Evolutionary conservation across 1,140 invertebrate species (phyloP).

Genomic region (Aphis gossypii): DNA sequence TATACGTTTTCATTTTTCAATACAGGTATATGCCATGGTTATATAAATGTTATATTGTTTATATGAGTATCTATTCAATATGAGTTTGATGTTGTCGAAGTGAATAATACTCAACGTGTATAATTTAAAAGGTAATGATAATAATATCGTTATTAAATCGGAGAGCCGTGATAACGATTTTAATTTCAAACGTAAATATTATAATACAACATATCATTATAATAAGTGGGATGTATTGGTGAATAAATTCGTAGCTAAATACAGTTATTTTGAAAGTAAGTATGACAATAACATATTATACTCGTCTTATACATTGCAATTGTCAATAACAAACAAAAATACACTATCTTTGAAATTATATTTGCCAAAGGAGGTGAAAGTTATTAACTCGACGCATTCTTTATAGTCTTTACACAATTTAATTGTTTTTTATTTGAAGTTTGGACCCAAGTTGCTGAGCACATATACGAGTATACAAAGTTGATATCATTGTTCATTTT

Average conservation of each 20-base stretch:
- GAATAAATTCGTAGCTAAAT: neutral
- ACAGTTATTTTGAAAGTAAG: neutral
- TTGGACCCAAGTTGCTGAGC: neutral
- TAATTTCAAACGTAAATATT: neutral
- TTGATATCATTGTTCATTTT: neutral
- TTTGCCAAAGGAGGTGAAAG: neutral
- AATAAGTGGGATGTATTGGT: neutral
- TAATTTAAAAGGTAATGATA: neutral
- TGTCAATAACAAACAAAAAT: neutral
- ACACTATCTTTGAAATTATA: neutral
- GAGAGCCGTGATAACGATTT: neutral
- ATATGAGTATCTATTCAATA: neutral
- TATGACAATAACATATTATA: neutral
- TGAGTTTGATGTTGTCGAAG: neutral
- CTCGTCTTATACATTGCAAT: neutral
- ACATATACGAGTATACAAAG: neutral
- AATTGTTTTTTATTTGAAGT: slow-evolving; percentile 12
- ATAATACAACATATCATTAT: too few relatives aligned
- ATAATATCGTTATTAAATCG: neutral
- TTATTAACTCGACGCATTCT: neutral
- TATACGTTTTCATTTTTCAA: neutral
- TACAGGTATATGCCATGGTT: neutral
- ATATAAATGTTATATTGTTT: neutral
- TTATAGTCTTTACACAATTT: neutral
- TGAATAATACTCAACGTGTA: too few relatives aligned